Conservation (phyloP, 2,113 vertebrate species). For the Heterotilapia buettikoferi region DNA sequence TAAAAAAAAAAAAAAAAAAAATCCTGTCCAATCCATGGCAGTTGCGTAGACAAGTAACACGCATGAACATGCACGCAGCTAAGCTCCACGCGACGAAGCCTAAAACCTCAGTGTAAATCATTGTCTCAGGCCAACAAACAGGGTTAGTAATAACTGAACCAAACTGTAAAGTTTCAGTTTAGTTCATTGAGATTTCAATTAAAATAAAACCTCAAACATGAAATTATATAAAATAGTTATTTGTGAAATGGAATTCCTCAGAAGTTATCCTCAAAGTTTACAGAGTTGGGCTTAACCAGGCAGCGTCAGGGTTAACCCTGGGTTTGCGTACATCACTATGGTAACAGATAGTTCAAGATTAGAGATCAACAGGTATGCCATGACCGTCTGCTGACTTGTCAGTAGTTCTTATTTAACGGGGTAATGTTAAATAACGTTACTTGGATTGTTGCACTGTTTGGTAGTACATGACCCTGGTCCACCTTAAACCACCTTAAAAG, state of each 20-base stretch:
- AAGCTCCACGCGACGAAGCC: accelerated
- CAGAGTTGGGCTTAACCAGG: background rate
- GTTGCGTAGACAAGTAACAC: background rate
- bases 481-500: background rate
- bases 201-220: background rate
- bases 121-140: background rate
- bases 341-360: background rate
- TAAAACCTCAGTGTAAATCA: background rate
- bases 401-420: background rate
- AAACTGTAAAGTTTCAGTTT: background rate
- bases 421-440: background rate
- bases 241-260: background rate
- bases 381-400: background rate
- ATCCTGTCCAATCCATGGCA: background rate
- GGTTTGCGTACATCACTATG: background rate
- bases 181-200: background rate
- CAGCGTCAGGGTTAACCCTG: background rate
- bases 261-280: background rate
- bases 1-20: background rate
- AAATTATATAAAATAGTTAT: background rate
- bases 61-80: background rate
- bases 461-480: background rate
- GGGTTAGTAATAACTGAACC: background rate
- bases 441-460: background rate
- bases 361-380: background rate